Evolutionary conservation across 2,888 invertebrate species (phyloP).

Genomic region (Ferrisia virgata): DNA sequence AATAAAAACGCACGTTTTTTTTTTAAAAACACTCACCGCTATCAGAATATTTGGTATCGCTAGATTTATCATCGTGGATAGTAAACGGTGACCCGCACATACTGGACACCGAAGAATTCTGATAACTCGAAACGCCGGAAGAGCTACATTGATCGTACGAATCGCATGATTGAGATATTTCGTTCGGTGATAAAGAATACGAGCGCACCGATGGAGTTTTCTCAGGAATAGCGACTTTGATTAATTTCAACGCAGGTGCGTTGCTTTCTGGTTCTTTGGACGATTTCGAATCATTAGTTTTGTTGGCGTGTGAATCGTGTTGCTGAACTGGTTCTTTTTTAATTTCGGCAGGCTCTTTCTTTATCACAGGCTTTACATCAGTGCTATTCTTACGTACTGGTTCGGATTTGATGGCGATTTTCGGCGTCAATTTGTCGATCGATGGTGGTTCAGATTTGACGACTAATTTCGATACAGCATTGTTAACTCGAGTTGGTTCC

Average conservation of each 20-base stretch:
- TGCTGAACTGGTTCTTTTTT: background rate
- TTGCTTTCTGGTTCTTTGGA: background rate
- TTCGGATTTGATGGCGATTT: too few species aligned
- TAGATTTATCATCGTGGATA: background rate
- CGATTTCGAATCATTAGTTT: background rate
- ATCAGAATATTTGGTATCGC: background rate
- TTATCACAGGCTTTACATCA: background rate
- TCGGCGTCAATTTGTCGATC: too few species aligned
- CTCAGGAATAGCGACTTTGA: background rate
- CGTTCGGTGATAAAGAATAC: background rate
- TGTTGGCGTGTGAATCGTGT: background rate
- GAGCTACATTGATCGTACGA: background rate
- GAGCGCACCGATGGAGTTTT: background rate
- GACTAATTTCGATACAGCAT: background rate
- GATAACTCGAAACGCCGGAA: constrained; percentile 7
- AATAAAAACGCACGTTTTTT: background rate
- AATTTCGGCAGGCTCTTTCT: background rate
- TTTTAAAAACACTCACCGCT: background rate
- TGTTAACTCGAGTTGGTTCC: background rate
- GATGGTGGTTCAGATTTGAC: background rate
- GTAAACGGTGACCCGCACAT: background rate
- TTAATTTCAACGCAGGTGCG: background rate
- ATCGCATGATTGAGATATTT: background rate
- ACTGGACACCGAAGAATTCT: constrained; percentile 8
- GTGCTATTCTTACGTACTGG: background rate